Conservation (phyloP, 2,113 vertebrate genomes). For the Solea solea region DNA sequence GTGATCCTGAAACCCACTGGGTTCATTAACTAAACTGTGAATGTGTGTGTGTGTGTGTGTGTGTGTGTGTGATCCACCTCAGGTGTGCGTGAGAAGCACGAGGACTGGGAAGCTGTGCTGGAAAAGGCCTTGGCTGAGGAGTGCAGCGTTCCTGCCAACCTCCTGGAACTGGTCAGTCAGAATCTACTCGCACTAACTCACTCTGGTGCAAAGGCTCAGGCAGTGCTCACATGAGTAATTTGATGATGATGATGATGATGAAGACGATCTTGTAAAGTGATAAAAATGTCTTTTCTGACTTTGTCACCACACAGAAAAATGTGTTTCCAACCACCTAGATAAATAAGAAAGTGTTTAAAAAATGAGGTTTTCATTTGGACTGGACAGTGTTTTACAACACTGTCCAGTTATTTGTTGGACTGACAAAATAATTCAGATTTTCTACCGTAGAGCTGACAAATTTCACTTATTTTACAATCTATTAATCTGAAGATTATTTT, state of each 20-base stretch:
- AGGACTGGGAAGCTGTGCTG: slow-evolving; percentile 89
- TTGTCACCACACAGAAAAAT: too few relatives aligned
- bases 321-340: too few relatives aligned
- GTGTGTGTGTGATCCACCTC: slow-evolving; percentile 9
- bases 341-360: too few relatives aligned
- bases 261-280: neutral
- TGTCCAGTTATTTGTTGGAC: too few relatives aligned
- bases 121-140: slow-evolving; percentile 86
- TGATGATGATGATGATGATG: neutral
- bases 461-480: too few relatives aligned
- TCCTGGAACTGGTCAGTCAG: slow-evolving; percentile 92
- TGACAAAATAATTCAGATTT: too few relatives aligned
- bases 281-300: too few relatives aligned
- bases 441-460: too few relatives aligned
- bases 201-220: neutral
- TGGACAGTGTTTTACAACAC: too few relatives aligned
- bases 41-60: slow-evolving; percentile 17
- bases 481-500: too few relatives aligned
- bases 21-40: slow-evolving; percentile 5
- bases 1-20: neutral
- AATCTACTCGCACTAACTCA: slow-evolving; percentile 10
- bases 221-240: neutral
- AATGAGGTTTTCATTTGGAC: too few relatives aligned
- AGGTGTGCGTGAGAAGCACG: slow-evolving; percentile 93
- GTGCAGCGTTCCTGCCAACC: slow-evolving; percentile 88